Percentiles rank a stretch among this genome's conserved stretches.
Evolutionary conservation across 1,140 invertebrate species (phyloP).

Genomic region (Zaprionus capensis): DNA sequence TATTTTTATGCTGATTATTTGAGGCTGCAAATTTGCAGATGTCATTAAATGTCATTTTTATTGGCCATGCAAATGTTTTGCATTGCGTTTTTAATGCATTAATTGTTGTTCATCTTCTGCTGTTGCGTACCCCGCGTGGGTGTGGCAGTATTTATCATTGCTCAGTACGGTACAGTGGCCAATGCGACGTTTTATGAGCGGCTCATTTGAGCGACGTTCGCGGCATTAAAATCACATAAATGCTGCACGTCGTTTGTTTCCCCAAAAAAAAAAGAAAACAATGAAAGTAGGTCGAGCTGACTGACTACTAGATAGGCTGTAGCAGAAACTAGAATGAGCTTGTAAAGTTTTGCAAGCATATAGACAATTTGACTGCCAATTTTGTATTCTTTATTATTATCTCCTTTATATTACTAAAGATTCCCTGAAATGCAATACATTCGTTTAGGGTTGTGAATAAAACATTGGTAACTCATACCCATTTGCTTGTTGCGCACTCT

Average conservation of each 20-base stretch:
- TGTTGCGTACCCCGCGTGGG: conserved; percentile 23
- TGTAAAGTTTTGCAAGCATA: not conserved
- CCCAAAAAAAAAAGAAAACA: conserved; percentile 16
- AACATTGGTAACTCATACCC: not conserved
- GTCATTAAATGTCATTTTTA: conserved; percentile 73
- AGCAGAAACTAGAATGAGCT: not conserved
- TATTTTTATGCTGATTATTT: conserved; percentile 74
- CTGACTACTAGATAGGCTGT: conserved; percentile 6
- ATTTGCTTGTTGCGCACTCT: not conserved
- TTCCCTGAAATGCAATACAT: no score
- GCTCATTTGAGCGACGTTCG: conserved; percentile 54
- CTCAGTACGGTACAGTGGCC: conserved; percentile 6
- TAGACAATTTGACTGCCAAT: no score
- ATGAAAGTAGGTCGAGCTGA: not conserved
- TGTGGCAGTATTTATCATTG: conserved; percentile 66
- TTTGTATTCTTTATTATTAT: no score
- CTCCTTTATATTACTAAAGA: no score
- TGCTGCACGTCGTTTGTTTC: conserved; percentile 67
- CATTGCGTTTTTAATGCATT: conserved; percentile 72
- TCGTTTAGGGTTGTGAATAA: not conserved
- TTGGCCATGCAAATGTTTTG: conserved; percentile 66
- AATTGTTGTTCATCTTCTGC: conserved; percentile 51
- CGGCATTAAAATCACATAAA: conserved; percentile 77
- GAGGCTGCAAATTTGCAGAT: conserved; percentile 70
- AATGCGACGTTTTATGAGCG: conserved; percentile 63